Evolutionary conservation across 1,140 invertebrate species (phyloP), one percentile per base, ranked within the genome.

Genomic region (Drosophila auraria): DNA sequence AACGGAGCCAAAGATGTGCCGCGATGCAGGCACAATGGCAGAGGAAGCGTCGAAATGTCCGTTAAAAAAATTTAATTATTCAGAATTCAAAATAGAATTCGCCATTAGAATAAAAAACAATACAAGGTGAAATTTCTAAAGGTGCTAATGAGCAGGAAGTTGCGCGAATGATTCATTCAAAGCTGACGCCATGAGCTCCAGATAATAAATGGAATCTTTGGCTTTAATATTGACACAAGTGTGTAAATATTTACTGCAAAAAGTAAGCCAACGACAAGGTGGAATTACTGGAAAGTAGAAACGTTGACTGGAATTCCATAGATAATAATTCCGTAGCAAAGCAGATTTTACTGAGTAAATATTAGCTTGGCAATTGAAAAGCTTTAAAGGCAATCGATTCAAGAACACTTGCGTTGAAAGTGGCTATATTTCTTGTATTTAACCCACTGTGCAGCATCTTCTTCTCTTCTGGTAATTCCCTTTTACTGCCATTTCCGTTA

Each of bases 401-500:
- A 36, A 60, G n/a, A 44, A 38, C 27, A 23, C 60, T 25, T 38
- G 8, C 14, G 47, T 5, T 5, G 8, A 25, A 30, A 64, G 25
- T 69, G 42, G 3, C 5, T 0, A 0, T 11, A 36, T 20, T 57
- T 53, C 14, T 14, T 5, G 12, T 7, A 6, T 72, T 38, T 14
- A 15, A 0, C 2, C 69, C 69, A 73, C 5, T 11, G 68, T 74
- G 8, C 49, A 45, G 57, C 50, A 56, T 38, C 38, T 15, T 69
- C n/a, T 44, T 56, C 42, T 54, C 30, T 63, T 51, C 11, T 47
- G 38, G 30, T 27, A 14, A 12, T 54, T 20, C 64, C 50, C 44
- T 60, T 44, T 38, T 60, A 38, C n/a, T 49, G 27, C 23, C 42
- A 40, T 44, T 73, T 74, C 71, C 71, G 71, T 74, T 74, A 73